These are phyloP conservation scores for Erithacus rubecula DNA, from an alignment of 2,797 vertebrate species.

Conservation along the genomic window DNA sequence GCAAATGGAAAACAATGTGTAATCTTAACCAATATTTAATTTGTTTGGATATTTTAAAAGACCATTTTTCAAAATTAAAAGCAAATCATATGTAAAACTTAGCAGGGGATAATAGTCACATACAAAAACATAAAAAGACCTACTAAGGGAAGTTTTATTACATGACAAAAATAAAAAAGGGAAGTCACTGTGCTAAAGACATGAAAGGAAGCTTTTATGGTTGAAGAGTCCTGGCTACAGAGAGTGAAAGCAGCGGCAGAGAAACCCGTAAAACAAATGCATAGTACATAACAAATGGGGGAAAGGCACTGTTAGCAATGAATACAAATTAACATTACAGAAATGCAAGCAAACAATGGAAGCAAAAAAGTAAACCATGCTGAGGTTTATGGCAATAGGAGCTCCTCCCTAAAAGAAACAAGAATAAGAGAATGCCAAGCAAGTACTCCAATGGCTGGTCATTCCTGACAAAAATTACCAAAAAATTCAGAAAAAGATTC, in stretches of 20 bases:
- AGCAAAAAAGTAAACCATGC: neutral
- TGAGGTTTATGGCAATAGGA: neutral
- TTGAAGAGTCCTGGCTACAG: slow-evolving; percentile 13
- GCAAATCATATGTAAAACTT: neutral
- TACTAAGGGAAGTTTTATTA: neutral
- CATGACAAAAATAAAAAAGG: neutral
- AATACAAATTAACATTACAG: slow-evolving; percentile 41
- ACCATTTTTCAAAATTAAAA: neutral
- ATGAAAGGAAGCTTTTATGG: neutral
- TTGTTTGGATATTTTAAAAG: neutral
- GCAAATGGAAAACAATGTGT: neutral
- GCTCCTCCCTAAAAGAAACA: neutral
- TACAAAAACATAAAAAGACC: neutral
- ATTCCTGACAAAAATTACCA: neutral
- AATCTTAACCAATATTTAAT: neutral
- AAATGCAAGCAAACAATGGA: neutral
- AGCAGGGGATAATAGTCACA: neutral
- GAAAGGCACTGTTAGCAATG: slow-evolving; percentile 1
- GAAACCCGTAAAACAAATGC: slow-evolving; percentile 41
- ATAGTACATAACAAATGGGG: slow-evolving; percentile 42
- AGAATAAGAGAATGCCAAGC: neutral
- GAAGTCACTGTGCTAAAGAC: neutral
- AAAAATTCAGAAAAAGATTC: neutral
- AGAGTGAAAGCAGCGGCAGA: neutral
- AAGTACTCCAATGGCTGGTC: neutral